Conservation (phyloP, 2,888 invertebrate species). For the Lapara coniferarum region DNA sequence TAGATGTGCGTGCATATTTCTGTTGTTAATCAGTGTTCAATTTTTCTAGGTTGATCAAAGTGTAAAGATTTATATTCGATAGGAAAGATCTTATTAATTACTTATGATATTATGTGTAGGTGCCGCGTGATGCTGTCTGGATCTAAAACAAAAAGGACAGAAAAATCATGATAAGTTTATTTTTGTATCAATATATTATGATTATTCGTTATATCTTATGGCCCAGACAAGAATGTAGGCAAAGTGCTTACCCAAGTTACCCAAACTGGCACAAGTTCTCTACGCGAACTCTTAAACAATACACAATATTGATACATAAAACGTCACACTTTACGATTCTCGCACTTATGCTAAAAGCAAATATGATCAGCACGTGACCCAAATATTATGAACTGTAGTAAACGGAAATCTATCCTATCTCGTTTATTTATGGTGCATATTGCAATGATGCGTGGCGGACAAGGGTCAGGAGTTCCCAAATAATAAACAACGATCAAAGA, state of each 20-base stretch:
- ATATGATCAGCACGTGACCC: conserved; percentile 27
- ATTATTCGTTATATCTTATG: not conserved
- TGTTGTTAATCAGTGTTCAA: too few species aligned
- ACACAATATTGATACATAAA: conserved; percentile 19
- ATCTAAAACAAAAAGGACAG: too few species aligned
- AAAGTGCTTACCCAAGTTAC: not conserved
- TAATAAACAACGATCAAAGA: conserved; percentile 56
- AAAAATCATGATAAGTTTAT: too few species aligned
- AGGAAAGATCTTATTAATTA: too few species aligned
- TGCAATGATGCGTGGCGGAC: conserved; percentile 5
- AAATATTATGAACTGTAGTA: conserved; percentile 5
- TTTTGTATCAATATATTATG: too few species aligned
- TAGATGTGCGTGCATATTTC: not conserved
- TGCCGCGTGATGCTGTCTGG: too few species aligned
- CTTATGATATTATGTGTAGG: too few species aligned
- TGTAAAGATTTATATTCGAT: too few species aligned
- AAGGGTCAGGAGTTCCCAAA: conserved; percentile 44
- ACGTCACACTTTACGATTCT: conserved; percentile 23
- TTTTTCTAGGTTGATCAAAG: too few species aligned
- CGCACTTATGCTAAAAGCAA: conserved; percentile 26
- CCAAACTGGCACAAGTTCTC: not conserved
- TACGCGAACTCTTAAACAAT: conserved; percentile 17
- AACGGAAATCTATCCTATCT: not conserved
- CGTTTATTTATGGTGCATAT: not conserved
- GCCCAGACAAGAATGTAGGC: not conserved